Base-by-base conservation (phyloP, 37 sponge, comb jelly and placozoan species). In the Hexactinellida sp. region DNA sequence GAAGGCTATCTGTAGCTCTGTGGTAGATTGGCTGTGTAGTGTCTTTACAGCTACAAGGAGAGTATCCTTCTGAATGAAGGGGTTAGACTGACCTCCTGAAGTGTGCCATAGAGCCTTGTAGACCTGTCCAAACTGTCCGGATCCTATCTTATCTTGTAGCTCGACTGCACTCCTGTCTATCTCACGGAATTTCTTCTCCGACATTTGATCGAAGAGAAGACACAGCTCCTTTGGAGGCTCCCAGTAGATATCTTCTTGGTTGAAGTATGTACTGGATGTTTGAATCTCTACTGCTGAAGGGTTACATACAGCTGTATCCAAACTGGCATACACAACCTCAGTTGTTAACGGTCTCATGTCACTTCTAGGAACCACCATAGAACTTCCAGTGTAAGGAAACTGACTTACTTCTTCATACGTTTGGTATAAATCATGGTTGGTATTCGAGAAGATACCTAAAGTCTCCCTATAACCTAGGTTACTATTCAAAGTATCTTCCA, bases 61-160 rank as follows among this genome's bases (percentile, higher is more conserved):
- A 34, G 82, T 36, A 41, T 71, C 82, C 21, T 86, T 47, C 16
- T 9, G 13, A 9, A 19, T 47, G 16, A 47, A 47, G 52, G 52
- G 52, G 52, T 47, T 47, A 16, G 52, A 47, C 16, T 47, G 13
- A 9, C 9, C 16, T 47, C 52, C 55, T 1, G 76, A 37, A n/a
- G 55, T 71, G n/a, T 86, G 76, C 86, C 86, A 86, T 3, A 71
- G 37, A 37, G 55, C 86, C 38, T 37, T 86, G 82, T 55, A 71
- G 55, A 86, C 86, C 32, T 55, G 55, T n/a, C 86, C 86, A 86
- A 86, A 86, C 38, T 55, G 76, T 37, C 86, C 86, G 24, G 76
- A 35, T 16, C 86, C 86, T 23, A 86, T 47, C 16, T 47, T 9
- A 19, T 47, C 52, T 16, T 47, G 52, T 47, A 9, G 52, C 52